Percentiles rank a stretch among this genome's conserved stretches.
Conservation (phyloP, 2,113 vertebrate species). For the human (Homo sapiens) region GRCh38 chr21:35434501-35435000, state of each 20-base stretch:
- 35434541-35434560: too few relatives aligned
- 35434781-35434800: background rate
- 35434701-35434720: background rate
- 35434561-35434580: too few relatives aligned
- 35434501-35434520: too few relatives aligned
- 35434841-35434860: background rate
- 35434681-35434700: too few relatives aligned
- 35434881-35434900: background rate
- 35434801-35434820: background rate
- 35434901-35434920: background rate
- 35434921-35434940: background rate
- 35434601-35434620: too few relatives aligned
- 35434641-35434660: too few relatives aligned
- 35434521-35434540: too few relatives aligned
- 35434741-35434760: background rate
- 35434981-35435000: background rate
- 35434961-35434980: background rate
- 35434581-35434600: too few relatives aligned
- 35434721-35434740: background rate
- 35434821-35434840: background rate
- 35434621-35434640: too few relatives aligned
- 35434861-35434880: background rate
- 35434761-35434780: background rate
- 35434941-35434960: background rate
- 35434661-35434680: too few relatives aligned